Evolutionary conservation across 2,888 invertebrate genomes (phyloP).

Genomic region (Hermodice carunculata): DNA sequence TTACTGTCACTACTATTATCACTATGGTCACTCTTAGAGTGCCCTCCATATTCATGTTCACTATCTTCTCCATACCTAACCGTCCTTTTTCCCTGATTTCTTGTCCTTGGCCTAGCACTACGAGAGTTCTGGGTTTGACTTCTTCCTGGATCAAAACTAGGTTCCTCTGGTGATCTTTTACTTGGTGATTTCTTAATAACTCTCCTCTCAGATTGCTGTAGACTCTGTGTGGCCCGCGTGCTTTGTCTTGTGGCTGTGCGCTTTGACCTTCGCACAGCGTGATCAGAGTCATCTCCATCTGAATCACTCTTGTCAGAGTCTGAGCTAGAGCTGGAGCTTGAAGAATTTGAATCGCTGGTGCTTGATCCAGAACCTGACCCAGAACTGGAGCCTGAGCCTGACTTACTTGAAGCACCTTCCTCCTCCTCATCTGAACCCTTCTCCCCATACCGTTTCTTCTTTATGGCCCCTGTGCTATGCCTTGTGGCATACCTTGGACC

Average conservation of each 20-base stretch:
- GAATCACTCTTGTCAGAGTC: conserved; percentile 52
- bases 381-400: background rate
- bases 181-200: conserved; percentile 8
- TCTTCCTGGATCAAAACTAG: too few relatives aligned
- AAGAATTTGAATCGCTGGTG: too few relatives aligned
- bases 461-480: conserved; percentile 31
- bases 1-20: conserved; percentile 31
- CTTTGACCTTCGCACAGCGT: conserved; percentile 10
- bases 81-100: conserved; percentile 66
- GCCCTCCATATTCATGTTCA: conserved; percentile 46
- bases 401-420: background rate
- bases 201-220: background rate
- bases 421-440: conserved; percentile 36
- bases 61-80: conserved; percentile 66
- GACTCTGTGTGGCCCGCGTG: conserved; percentile 32
- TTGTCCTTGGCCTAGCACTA: conserved; percentile 10
- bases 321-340: background rate
- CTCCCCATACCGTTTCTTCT: conserved; percentile 31
- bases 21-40: conserved; percentile 4
- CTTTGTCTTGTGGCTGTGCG: conserved; percentile 34
- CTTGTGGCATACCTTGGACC: conserved; percentile 36
- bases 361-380: too few relatives aligned
- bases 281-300: conserved; percentile 6
- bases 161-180: too few relatives aligned
- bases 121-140: too few relatives aligned